Evolutionary conservation across 1,140 invertebrate species (phyloP), one percentile per base, ranked within the genome.

Genomic region (Melanaphis sacchari): DNA sequence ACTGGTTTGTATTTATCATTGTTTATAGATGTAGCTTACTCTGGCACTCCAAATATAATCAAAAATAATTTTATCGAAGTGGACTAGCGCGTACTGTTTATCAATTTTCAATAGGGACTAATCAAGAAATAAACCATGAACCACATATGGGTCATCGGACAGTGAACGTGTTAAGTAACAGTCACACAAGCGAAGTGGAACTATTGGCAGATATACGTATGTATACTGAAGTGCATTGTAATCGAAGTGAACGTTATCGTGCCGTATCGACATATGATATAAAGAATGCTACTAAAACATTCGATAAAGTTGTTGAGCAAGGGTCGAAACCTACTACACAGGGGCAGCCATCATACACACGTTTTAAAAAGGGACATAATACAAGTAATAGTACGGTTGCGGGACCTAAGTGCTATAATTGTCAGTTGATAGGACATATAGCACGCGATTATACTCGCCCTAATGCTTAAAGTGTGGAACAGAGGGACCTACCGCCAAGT

Each of bases 221-320:
- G 18, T 82, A 15, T 40, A 31, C 22, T 5, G 81, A 40, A 40
- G 81, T 82, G 15, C 9, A 76, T 18, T 5, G 7, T 18, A n/a
- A 76, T n/a, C n/a, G 66, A 36, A 18, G n/a, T 8, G 11, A 76
- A n/a, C 26, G 66, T 11, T 76, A n/a, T 76, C 8, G 66, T 15
- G 11, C 66, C 0, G 31, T n/a, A 11, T 11, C 31, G 1, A 76
- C 66, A 18, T 1, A 49, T 49, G 46, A 49, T 18, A 49, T 18
- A 21, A n/a, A 76, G 8, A 11, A n/a, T 2, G n/a, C 5, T n/a
- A n/a, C 11, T 9, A 36, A 76, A n/a, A n/a, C 0, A 3, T 76
- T 9, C 5, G 26, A n/a, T 7, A n/a, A n/a, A n/a, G 9, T 0
- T 9, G 11, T 1, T 1, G 31, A n/a, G 8, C 3, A 36, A 36